Evolutionary conservation across 2,797 vertebrate genomes (phyloP).

Genomic region (Enteromius thamalakanensis): DNA sequence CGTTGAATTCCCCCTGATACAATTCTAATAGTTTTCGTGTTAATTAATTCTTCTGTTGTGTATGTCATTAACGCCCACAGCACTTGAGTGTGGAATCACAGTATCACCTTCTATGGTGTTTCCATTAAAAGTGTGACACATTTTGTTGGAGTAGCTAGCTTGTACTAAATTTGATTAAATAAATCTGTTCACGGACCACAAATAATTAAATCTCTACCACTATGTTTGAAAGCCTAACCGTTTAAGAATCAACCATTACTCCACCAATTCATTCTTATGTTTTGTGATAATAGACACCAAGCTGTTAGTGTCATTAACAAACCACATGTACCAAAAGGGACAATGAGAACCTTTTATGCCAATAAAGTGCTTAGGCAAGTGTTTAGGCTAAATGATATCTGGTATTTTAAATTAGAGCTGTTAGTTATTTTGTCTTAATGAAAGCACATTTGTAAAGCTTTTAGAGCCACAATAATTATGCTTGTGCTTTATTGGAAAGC

Average conservation of each 20-base stretch:
- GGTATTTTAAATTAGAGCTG: background rate
- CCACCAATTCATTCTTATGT: background rate
- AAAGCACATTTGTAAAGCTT: background rate
- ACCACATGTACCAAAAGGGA: background rate
- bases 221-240: background rate
- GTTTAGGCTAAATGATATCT: background rate
- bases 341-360: conserved; percentile 8
- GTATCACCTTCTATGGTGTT: background rate
- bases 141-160: background rate
- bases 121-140: background rate
- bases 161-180: background rate
- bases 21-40: background rate
- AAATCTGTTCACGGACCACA: background rate
- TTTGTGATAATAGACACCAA: background rate
- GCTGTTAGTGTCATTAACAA: background rate
- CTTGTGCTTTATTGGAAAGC: background rate
- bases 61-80: conserved; percentile 12
- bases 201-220: background rate
- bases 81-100: background rate
- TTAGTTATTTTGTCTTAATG: background rate
- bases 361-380: background rate
- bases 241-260: background rate
- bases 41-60: background rate
- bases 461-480: background rate
- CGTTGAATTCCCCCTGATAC: conserved; percentile 18